phyloP scores from a whole-genome alignment of 2,888 invertebrate genomes.

The Brenthis hecate region DNA sequence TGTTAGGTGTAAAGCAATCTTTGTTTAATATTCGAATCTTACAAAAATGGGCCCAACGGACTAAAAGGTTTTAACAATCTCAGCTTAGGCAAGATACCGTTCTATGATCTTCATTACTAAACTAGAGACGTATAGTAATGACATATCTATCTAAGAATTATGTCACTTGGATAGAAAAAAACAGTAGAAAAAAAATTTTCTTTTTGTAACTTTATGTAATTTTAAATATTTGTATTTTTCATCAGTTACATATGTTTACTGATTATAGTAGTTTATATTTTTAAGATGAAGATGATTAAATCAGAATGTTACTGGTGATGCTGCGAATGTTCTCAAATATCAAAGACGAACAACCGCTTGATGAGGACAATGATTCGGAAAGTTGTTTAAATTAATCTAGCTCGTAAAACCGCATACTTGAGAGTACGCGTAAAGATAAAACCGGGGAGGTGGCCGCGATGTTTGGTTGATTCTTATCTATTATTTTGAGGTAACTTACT shows the following conservation, averaged over 20 bases:
- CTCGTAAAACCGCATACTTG: constrained; percentile 14
- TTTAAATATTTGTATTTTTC: too few species aligned
- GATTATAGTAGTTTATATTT: not conserved
- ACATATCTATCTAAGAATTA: too few species aligned
- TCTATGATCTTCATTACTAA: too few species aligned
- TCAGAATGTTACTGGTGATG: not conserved
- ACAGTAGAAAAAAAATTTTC: too few species aligned
- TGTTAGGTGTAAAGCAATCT: not conserved
- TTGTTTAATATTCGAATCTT: not conserved
- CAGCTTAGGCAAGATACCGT: too few species aligned
- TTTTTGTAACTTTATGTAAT: too few species aligned
- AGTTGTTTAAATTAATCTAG: constrained; percentile 21
- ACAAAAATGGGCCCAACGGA: too few species aligned
- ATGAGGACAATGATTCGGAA: constrained; percentile 36
- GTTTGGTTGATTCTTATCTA: not conserved
- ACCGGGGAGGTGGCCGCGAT: not conserved
- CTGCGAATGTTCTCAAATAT: constrained; percentile 6
- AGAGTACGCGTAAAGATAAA: constrained; percentile 10
- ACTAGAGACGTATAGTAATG: too few species aligned
- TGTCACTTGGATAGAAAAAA: too few species aligned
- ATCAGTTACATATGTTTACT: too few species aligned
- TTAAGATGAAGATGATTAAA: not conserved
- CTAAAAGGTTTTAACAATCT: too few species aligned
- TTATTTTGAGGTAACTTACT: not conserved
- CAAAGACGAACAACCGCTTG: constrained; percentile 25